These are phyloP conservation scores for Athene noctua DNA, from an alignment of 2,113 vertebrate genomes.

Conservation along the genomic window DNA sequence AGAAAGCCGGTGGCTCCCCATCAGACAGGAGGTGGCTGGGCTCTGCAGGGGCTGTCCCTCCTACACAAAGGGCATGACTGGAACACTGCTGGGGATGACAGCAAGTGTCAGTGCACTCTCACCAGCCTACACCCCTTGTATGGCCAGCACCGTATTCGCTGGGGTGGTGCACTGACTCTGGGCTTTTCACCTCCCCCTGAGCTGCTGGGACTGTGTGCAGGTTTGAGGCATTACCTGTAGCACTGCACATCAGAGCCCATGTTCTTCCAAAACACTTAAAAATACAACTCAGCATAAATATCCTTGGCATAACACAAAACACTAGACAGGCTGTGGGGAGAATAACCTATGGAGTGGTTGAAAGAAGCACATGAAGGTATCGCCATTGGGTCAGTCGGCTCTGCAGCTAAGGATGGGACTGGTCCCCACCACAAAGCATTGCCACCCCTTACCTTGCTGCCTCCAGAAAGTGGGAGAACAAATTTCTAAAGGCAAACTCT, in stretches of 20 bases:
- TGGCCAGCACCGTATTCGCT: background rate
- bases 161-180: background rate
- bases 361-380: background rate
- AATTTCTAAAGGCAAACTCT: background rate
- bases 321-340: background rate
- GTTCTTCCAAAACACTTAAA: background rate
- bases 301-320: background rate
- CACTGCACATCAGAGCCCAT: background rate
- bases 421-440: background rate
- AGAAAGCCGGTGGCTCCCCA: background rate
- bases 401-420: background rate
- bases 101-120: background rate
- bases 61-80: background rate
- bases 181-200: background rate
- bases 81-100: background rate
- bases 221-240: accelerated
- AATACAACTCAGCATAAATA: background rate
- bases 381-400: background rate
- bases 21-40: background rate
- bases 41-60: background rate
- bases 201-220: background rate
- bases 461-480: background rate
- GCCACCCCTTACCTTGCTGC: background rate
- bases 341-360: accelerated
- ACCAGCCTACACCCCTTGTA: background rate